Base-by-base conservation (phyloP, 1,140 invertebrate genomes). In the Calliphora vicina region DNA sequence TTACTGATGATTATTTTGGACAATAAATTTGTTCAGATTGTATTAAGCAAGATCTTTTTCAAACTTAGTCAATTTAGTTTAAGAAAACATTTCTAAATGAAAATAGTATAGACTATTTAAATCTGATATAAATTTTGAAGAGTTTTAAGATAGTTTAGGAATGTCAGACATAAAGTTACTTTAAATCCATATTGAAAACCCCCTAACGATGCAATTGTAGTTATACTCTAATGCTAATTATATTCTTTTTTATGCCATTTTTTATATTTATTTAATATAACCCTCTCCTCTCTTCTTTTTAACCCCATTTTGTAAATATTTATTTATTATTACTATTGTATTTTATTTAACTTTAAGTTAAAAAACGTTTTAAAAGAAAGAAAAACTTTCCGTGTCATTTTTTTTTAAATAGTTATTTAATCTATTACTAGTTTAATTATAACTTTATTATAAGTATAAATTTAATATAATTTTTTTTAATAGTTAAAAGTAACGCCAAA, bases 401-500 rank as follows among this genome's bases (percentile, higher is more conserved):
- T 57, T 81, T 82, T 72, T 61, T 15, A 27, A 42, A 42, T 71
- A 35, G 25, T 72, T 81, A 57, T 50, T 57, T 27, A 43, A 43
- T 25, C 42, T 81, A 42, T 80, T 80, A 43, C 2, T 80, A 57
- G 29, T 43, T 80, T 45, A 45, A 45, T 80, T 80, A 26, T 80
- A 45, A 42, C 23, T 82, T 82, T 67, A 29, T 61, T n/a, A 67
- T 71, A 67, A 35, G 29, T 61, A 27, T 17, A 26, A 72, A 67
- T 71, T 71, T 81, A 81, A 67, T 23, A 71, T 23, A 35, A 29
- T 82, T 35, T 71, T 82, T 82, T 61, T 42, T 67, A 27, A 27
- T 81, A 81, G 61, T 61, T 81, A 81, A 81, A 80, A 82, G 72
- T 84, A 84, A 84, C 50, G 74, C 83, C 83, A 84, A 82, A 84